These are phyloP conservation scores for Elymnias hypermnestra DNA, from an alignment of 1,140 invertebrate species.

Conservation along the genomic window DNA sequence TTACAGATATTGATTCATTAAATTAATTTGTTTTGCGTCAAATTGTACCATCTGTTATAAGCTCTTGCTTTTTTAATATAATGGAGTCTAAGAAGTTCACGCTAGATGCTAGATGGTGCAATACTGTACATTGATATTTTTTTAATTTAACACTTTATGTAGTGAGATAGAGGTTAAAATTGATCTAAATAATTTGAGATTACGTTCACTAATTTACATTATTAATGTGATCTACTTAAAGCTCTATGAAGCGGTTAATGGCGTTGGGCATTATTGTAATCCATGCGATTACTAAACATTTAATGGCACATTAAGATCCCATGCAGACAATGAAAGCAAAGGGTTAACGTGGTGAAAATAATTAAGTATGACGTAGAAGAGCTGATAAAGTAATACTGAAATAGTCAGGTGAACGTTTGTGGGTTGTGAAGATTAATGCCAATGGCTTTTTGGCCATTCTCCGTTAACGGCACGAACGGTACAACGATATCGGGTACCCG, in stretches of 20 bases:
- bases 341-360: constrained; percentile 32
- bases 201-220: constrained; percentile 1
- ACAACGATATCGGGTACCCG: constrained; percentile 39
- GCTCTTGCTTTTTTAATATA: too few relatives aligned
- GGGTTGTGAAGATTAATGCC: constrained; percentile 47
- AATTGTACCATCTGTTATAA: too few relatives aligned
- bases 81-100: too few relatives aligned
- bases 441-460: constrained; percentile 44
- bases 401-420: constrained; percentile 42
- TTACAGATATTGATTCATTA: too few relatives aligned
- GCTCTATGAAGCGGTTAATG: constrained; percentile 25
- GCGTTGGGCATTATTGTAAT: constrained; percentile 22
- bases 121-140: too few relatives aligned
- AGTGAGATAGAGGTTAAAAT: not conserved
- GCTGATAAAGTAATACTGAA: constrained; percentile 38
- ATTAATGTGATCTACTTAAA: constrained; percentile 20
- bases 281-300: constrained; percentile 42
- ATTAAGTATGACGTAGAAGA: constrained; percentile 39
- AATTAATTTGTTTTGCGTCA: too few relatives aligned
- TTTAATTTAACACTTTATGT: too few relatives aligned
- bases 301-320: constrained; percentile 31
- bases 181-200: not conserved
- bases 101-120: too few relatives aligned
- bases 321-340: constrained; percentile 52
- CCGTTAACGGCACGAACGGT: constrained; percentile 41